Conservation (phyloP, 2,888 invertebrate species). For the Aleiodes alternator region DNA sequence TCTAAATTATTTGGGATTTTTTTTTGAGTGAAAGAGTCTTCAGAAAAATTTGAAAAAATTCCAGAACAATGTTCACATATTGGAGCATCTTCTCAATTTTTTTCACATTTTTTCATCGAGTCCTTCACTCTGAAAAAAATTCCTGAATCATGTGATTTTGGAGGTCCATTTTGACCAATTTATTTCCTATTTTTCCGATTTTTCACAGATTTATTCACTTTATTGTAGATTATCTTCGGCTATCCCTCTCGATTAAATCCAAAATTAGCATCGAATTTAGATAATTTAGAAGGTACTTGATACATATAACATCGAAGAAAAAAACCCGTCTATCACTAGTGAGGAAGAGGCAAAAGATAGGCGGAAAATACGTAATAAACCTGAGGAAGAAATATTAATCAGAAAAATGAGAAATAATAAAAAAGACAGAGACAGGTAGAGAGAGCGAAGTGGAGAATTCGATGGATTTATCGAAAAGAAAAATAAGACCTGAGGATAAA, state of each 20-base stretch:
- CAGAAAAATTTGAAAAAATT: too few species aligned
- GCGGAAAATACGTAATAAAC: constrained; percentile 9
- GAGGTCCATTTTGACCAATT: too few species aligned
- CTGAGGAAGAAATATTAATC: constrained; percentile 59
- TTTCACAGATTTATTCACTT: too few species aligned
- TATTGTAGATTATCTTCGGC: neutral
- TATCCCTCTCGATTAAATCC: constrained; percentile 17
- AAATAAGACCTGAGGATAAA: constrained; percentile 42
- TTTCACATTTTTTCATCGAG: too few species aligned
- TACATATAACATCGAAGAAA: neutral
- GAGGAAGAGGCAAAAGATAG: neutral
- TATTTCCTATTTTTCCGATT: too few species aligned
- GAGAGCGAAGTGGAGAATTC: constrained; percentile 58
- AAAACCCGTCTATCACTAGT: neutral
- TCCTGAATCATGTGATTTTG: too few species aligned
- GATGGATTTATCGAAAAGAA: constrained; percentile 58
- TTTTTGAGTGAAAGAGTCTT: too few species aligned
- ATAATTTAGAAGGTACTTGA: constrained; percentile 11
- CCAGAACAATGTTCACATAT: too few species aligned
- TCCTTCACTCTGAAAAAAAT: too few species aligned
- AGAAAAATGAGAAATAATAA: constrained; percentile 56
- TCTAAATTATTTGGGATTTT: too few species aligned
- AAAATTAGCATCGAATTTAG: constrained; percentile 21
- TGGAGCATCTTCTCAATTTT: too few species aligned
- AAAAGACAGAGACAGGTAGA: constrained; percentile 63